Evolutionary conservation across 1,140 invertebrate species (phyloP).

Genomic region (Oedothorax gibbosus): DNA sequence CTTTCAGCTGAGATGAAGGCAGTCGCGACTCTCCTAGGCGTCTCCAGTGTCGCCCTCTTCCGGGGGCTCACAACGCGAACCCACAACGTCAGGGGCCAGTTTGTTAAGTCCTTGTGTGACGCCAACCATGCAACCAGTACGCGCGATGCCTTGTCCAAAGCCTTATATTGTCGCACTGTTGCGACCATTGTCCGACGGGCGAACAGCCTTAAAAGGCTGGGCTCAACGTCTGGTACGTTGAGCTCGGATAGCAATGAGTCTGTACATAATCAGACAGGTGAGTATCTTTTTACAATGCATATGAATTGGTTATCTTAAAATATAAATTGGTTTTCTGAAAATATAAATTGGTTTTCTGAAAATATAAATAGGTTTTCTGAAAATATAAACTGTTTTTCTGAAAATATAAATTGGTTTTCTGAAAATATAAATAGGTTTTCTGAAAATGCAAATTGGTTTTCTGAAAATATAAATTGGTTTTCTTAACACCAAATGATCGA

Average conservation of each 20-base stretch:
- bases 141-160: conserved; percentile 89
- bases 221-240: conserved; percentile 85
- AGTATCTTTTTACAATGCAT: neutral
- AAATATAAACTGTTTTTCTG: no score
- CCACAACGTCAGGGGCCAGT: conserved; percentile 84
- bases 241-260: conserved; percentile 92
- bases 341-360: no score
- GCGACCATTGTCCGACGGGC: conserved; percentile 92
- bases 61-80: conserved; percentile 86
- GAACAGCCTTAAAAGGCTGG: conserved; percentile 89
- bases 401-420: no score
- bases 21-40: conserved; percentile 85
- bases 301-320: neutral
- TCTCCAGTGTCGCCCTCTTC: conserved; percentile 80
- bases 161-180: conserved; percentile 93
- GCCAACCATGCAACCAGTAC: conserved; percentile 86
- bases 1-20: conserved; percentile 77
- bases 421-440: no score
- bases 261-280: conserved; percentile 82
- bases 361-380: no score
- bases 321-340: no score
- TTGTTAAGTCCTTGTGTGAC: conserved; percentile 85
- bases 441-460: no score
- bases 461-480: no score
- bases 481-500: no score